Evolutionary conservation across 2,888 invertebrate genomes (phyloP), one percentile per base, ranked within the genome.

Genomic region (Luperina testacea): DNA sequence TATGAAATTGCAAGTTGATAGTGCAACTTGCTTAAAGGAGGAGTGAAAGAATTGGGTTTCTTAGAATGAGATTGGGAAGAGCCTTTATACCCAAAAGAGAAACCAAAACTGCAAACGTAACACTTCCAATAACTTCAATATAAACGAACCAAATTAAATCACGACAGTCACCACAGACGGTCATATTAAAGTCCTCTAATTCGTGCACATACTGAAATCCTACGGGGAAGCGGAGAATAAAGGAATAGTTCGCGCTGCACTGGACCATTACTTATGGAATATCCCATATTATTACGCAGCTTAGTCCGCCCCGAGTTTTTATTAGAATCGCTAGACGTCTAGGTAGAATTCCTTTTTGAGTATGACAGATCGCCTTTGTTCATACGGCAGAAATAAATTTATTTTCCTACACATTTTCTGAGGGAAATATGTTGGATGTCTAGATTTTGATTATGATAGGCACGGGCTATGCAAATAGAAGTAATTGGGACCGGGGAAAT

Each of bases 341-440:
- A 82, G 75, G 87, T 90, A 87, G 88, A 91, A 92, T 92, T 92
- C 85, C 90, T 91, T 90, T 93, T 92, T 92, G 90, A 93, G 92
- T 93, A 93, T 92, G 93, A 93, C 90, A 90, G 90, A 93, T 92
- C 86, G 85, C 82, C 85, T 88, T 90, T 89, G 89, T 91, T 90
- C 76, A 77, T 78, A 84, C 59, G 48, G 67, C 73, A 57, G 75
- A 72, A 78, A 83, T 84, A 77, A 77, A 78, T 75, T 78, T 87
- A 77, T 88, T 87, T 76, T 74, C 67, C 27, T 72, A 78, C 72
- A 76, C 42, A 69, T 65, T 82, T 82, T 85, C 63, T 70, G 70
- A 72, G 27, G 65, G 27, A 72, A 80, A 75, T 75, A 71, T 68
- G 72, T 77, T 59, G 70, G 59, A 76, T 74, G 75, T 65, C 83